phyloP scores from a whole-genome alignment of 2,888 invertebrate species.

The Trichopoda pennipes region DNA sequence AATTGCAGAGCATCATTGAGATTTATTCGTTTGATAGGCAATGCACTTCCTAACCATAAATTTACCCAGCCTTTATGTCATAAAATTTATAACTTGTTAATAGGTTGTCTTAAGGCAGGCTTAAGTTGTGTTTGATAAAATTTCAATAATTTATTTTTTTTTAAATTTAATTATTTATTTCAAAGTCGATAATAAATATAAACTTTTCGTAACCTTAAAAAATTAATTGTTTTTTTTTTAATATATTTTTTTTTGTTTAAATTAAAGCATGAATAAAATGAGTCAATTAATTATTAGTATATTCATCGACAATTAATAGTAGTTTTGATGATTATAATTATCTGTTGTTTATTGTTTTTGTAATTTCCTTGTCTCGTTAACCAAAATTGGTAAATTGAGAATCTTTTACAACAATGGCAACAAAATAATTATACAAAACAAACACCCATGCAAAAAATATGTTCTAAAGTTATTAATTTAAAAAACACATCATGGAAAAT shows the following conservation, averaged over 20 bases:
- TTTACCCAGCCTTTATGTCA: too few relatives aligned
- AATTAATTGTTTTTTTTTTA: slow-evolving; percentile 10
- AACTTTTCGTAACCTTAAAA: slow-evolving; percentile 13
- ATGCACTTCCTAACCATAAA: too few relatives aligned
- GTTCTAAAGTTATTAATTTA: slow-evolving; percentile 35
- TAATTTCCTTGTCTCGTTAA: slow-evolving; percentile 67
- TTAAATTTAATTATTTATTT: too few relatives aligned
- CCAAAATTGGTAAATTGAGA: slow-evolving; percentile 66
- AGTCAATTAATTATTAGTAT: slow-evolving; percentile 28
- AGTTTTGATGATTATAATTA: slow-evolving; percentile 6
- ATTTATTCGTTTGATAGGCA: too few relatives aligned
- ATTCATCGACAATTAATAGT: slow-evolving; percentile 3
- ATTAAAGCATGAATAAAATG: slow-evolving; percentile 23
- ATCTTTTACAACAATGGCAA: slow-evolving; percentile 47
- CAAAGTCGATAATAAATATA: too few relatives aligned
- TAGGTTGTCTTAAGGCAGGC: too few relatives aligned
- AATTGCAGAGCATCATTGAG: too few relatives aligned
- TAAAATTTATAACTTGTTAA: too few relatives aligned
- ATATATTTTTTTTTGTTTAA: too few relatives aligned
- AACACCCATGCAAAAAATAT: slow-evolving; percentile 41
- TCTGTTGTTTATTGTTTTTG: slow-evolving; percentile 36
- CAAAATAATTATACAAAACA: not conserved
- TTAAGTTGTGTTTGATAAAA: too few relatives aligned
- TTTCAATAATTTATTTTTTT: too few relatives aligned
- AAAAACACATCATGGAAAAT: slow-evolving; percentile 39